phyloP scores from a whole-genome alignment of 2,888 invertebrate genomes.

The Allygus modestus region DNA sequence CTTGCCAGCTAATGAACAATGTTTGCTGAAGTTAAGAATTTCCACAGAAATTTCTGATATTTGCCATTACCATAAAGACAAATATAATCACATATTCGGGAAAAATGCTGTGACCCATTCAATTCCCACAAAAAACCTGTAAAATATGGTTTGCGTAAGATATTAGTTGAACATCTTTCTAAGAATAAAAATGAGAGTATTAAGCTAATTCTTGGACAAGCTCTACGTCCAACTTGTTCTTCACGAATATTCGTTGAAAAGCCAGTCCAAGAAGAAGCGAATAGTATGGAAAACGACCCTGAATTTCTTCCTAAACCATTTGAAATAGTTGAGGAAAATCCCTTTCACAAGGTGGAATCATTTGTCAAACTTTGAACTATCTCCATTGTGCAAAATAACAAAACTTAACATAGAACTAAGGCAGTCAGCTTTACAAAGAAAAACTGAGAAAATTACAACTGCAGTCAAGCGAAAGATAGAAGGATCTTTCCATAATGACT shows the following conservation, averaged over 20 bases:
- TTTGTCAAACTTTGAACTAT: slow-evolving; percentile 25
- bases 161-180: slow-evolving; percentile 20
- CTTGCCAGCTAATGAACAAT: slow-evolving; percentile 13
- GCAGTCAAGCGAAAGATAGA: slow-evolving; percentile 23
- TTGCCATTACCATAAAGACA: slow-evolving; percentile 30
- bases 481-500: slow-evolving; percentile 32
- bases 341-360: slow-evolving; percentile 5
- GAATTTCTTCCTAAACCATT: slow-evolving; percentile 33
- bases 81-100: slow-evolving; percentile 33
- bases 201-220: slow-evolving; percentile 7
- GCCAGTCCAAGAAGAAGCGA: background rate
- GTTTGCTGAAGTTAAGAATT: slow-evolving; percentile 22
- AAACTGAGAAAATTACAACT: slow-evolving; percentile 17
- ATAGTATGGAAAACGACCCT: slow-evolving; percentile 9
- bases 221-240: slow-evolving; percentile 42
- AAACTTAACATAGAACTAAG: slow-evolving; percentile 14
- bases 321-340: slow-evolving; percentile 13
- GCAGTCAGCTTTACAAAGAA: slow-evolving; percentile 16
- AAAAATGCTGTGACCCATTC: slow-evolving; percentile 27
- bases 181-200: background rate
- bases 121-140: slow-evolving; percentile 9
- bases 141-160: slow-evolving; percentile 7
- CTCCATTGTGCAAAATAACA: background rate
- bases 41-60: background rate
- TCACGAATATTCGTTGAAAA: slow-evolving; percentile 29